These are phyloP conservation scores for Hedya salicella DNA, from an alignment of 2,888 invertebrate species.

Conservation along the genomic window DNA sequence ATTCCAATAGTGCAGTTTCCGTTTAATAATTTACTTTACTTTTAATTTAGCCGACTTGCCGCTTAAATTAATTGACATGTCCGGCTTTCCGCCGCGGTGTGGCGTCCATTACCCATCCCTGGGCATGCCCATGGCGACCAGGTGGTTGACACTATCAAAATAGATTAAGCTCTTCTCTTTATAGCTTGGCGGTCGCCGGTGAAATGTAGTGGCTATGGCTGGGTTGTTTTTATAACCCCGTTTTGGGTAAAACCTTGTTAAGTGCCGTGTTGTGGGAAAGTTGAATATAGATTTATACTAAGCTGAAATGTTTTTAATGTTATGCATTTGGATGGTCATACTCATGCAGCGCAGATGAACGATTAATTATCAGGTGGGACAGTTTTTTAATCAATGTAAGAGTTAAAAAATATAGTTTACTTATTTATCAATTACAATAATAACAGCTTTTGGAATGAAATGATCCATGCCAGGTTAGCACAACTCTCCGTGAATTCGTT, in stretches of 20 bases:
- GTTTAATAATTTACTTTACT: constrained; percentile 37
- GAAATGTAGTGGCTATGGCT: not conserved
- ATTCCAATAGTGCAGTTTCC: constrained; percentile 5
- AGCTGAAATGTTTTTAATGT: no score
- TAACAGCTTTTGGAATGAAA: no score
- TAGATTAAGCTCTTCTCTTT: constrained; percentile 22
- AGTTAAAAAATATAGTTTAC: no score
- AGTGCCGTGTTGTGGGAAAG: not conserved
- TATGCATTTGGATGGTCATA: no score
- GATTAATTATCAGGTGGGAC: no score
- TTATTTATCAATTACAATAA: no score
- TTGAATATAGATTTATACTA: not conserved
- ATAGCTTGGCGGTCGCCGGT: not conserved
- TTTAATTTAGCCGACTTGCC: constrained; percentile 41
- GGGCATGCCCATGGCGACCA: constrained; percentile 28
- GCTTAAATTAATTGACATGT: constrained; percentile 45
- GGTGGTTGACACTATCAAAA: constrained; percentile 37
- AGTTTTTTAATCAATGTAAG: no score
- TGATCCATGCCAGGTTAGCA: no score
- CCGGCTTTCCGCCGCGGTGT: constrained; percentile 39
- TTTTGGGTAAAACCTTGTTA: constrained; percentile 7
- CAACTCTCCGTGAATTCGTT: no score
- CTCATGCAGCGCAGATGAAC: no score
- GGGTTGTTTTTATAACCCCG: constrained; percentile 7
- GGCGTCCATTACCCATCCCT: constrained; percentile 40